Evolutionary conservation across 2,113 vertebrate genomes (phyloP), one percentile per base, ranked within the genome.

Genomic region (Gymnocephalus cernua): DNA sequence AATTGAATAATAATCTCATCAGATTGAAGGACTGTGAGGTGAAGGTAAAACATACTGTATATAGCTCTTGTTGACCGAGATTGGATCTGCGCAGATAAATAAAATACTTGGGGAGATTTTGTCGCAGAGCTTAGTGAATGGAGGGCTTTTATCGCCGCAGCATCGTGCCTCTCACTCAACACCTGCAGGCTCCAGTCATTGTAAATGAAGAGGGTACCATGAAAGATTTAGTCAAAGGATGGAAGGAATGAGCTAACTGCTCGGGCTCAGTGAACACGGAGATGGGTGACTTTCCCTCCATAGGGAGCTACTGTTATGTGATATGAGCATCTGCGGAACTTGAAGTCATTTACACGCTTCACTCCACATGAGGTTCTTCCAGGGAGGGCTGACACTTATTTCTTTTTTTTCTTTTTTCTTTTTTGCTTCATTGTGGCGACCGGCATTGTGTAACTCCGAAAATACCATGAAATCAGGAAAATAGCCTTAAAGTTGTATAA

Each of bases 81-180:
- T 47, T 71, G 51, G 32, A 82, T 80, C 29, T 54, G 59, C 65
- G 64, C 50, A 48, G 47, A 62, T 81, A 56, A 74, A 81, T 82
- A 6, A 87, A 89, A 84, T 65, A 74, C 66, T 62, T 23, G 54
- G 13, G 51, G 32, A 63, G 79, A 63, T 69, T 79, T 70, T 69
- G 62, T 44, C 19, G 29, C 51, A 61, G 63, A 38, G 76, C 63
- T 82, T 18, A 74, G 59, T 59, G 71, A 75, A 64, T 25, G 45
- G 4, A 61, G 51, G 21, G 58, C 72, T 86, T 77, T 78, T 89
- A 90, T 87, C 87, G 76, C 81, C 57, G 77, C 86, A 83, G 86
- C 74, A 84, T 88, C 84, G 77, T 53, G 80, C 77, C 74, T 80
- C 76, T 93, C 92, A 91, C 86, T 94, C 93, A 85, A 89, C 94